Percentiles rank a stretch among this genome's conserved stretches.
phyloP scores from a whole-genome alignment of 2,113 vertebrate genomes.

The Turdus rufiventris region DNA sequence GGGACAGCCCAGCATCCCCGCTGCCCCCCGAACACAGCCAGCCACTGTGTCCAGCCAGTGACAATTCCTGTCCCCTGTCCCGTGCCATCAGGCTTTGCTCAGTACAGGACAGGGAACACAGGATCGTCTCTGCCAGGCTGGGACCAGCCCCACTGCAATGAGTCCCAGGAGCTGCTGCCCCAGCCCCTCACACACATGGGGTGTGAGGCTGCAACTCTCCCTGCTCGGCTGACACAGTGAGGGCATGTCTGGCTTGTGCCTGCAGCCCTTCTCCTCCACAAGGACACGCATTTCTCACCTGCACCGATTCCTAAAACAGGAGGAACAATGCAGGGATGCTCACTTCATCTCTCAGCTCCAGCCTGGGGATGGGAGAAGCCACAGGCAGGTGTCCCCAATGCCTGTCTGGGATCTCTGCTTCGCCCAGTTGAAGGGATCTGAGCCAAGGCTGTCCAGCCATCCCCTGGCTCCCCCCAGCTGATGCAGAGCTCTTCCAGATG shows the following conservation, averaged over 20 bases:
- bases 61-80: not conserved
- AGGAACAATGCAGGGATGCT: not conserved
- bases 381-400: not conserved
- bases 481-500: not conserved
- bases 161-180: not conserved
- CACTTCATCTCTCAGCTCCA: not conserved
- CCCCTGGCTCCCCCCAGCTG: not conserved
- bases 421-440: not conserved
- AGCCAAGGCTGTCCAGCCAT: not conserved
- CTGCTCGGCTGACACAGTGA: accelerated
- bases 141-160: not conserved
- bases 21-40: not conserved
- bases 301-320: not conserved
- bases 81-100: not conserved
- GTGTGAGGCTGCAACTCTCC: not conserved
- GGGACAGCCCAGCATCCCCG: not conserved
- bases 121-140: not conserved
- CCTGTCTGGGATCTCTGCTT: not conserved
- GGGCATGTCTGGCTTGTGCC: accelerated
- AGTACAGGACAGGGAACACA: not conserved
- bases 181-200: not conserved
- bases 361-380: accelerated
- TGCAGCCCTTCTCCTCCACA: not conserved
- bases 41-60: accelerated
- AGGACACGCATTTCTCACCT: not conserved